These are phyloP conservation scores for Noctilio leporinus DNA, from an alignment of 2,113 vertebrate genomes.

Conservation along the genomic window DNA sequence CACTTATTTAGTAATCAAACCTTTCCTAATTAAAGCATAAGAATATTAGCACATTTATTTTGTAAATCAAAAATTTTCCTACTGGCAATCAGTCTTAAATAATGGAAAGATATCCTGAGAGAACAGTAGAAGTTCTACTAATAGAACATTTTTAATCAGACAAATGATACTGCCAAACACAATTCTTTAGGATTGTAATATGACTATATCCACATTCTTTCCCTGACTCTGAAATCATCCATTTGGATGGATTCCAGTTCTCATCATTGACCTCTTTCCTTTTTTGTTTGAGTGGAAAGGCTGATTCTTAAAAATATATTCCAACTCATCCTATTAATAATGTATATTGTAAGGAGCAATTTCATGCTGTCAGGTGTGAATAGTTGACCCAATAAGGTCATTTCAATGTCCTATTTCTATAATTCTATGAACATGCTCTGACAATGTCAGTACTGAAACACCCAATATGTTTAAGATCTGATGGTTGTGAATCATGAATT, in stretches of 20 bases:
- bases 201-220: neutral
- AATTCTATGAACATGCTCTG: conserved; percentile 13
- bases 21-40: neutral
- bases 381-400: neutral
- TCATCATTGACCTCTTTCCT: neutral
- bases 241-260: neutral
- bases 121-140: neutral
- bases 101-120: neutral
- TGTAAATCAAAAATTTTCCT: neutral
- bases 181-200: neutral
- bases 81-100: neutral
- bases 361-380: neutral
- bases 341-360: neutral
- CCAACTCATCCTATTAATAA: neutral
- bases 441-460: neutral
- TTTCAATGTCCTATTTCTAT: conserved; percentile 41
- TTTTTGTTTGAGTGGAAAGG: neutral
- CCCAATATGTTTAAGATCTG: conserved; percentile 17
- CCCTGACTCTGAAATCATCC: neutral
- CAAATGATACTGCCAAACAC: neutral
- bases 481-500: conserved; percentile 12
- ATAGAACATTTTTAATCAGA: neutral
- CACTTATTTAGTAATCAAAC: neutral
- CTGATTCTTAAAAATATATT: neutral
- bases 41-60: neutral